Evolutionary conservation across 2,797 vertebrate genomes (phyloP).

Genomic region (Helarctos malayanus): DNA sequence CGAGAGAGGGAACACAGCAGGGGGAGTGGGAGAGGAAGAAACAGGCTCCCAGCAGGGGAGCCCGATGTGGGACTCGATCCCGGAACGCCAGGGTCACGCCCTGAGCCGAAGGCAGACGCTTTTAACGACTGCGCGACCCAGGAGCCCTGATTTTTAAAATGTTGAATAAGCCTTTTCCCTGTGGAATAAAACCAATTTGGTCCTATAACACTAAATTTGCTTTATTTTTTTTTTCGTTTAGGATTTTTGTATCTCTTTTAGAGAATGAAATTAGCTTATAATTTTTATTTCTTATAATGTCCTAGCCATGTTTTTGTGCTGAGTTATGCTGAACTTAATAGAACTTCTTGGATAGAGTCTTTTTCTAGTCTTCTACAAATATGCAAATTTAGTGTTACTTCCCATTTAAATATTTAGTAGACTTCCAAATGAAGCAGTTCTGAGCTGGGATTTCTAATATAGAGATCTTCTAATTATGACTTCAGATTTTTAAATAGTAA

Average conservation of each 20-base stretch:
- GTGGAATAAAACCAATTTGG: not conserved
- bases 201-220: not conserved
- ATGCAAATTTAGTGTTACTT: not conserved
- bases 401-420: not conserved
- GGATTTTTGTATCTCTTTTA: not conserved
- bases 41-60: no score
- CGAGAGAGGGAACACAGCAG: no score
- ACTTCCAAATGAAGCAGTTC: not conserved
- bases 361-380: not conserved
- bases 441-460: not conserved
- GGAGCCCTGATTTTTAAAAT: not conserved
- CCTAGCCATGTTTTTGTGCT: not conserved
- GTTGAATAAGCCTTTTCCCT: not conserved
- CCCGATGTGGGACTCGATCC: no score
- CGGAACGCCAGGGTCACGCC: no score
- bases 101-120: no score
- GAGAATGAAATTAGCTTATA: not conserved
- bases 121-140: no score
- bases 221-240: not conserved
- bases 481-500: slow-evolving; percentile 23
- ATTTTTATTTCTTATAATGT: not conserved
- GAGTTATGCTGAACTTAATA: not conserved
- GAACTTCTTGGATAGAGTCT: not conserved
- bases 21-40: no score
- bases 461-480: not conserved